Base-by-base conservation (phyloP, 2,797 vertebrate species). In the Sebastes melanostomus region DNA sequence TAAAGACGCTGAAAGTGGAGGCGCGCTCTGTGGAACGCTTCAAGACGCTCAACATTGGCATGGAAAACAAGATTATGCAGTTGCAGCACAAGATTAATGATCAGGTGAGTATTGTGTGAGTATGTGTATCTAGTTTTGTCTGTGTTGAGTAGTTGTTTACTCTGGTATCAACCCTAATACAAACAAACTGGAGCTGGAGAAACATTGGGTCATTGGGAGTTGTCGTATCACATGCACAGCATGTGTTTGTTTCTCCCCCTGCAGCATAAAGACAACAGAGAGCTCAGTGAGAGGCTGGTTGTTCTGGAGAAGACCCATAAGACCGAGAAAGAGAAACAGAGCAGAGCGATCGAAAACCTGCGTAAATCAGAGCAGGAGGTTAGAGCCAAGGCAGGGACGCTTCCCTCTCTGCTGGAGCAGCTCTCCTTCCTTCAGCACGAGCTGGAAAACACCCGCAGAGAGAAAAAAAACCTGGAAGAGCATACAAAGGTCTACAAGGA, bases 61-160 rank as follows among this genome's bases (percentile, higher is more conserved):
- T 99, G 97, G 98, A 99, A 94, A 99, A 99, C 91, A 99, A 99
- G 94, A 98, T 99, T 85, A 95, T 99, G 96, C 97, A 99, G 92
- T 93, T 99, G 72, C 98, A 99, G 86, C 94, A 97, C 66, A 99
- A 97, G 93, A 94, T 99, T 12, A 96, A 98, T 9, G 96, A 98
- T 72, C 98, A 99, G 97, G 98, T 99, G 68, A 79, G 84, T 67
- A n/a, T 25, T 68, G 29, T 30, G 56, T 10, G n/a, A 36, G n/a
- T 25, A 3, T 78, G 9, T 18, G 29, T 16, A 11, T 38, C 1
- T 32, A 54, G n/a, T 63, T 75, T 30, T 81, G 22, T 61, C 13
- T 36, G n/a, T n/a, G 14, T 66, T 32, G 7, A 3, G 1, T 42
- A 27, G 30, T 61, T 50, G 38, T 82, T 89, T 58, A 73, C 18